A percentile compares a stretch with the other conserved stretches of the same genome.
Conservation (phyloP, 2,113 vertebrate genomes). For the Nansenia antarctica region DNA sequence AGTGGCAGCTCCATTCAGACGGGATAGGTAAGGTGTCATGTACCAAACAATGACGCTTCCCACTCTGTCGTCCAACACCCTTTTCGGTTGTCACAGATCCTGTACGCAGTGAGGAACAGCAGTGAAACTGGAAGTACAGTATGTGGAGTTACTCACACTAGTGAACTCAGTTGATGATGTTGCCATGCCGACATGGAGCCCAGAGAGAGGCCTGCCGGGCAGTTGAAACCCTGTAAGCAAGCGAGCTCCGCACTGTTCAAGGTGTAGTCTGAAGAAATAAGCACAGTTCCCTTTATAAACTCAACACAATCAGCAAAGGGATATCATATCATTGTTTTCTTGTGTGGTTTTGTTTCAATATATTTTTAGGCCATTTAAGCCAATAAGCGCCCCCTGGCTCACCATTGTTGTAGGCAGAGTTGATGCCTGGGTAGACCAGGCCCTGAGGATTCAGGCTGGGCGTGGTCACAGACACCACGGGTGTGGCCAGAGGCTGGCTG, state of each 20-base stretch:
- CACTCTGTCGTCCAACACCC: no score
- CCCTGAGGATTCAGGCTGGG: conserved; percentile 88
- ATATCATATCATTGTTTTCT: no score
- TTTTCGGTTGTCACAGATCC: no score
- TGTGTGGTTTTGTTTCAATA: no score
- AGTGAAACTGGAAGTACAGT: no score
- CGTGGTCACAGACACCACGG: conserved; percentile 91
- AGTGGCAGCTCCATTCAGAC: no score
- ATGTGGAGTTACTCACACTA: conserved; percentile 79
- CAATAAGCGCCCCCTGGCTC: conserved; percentile 48
- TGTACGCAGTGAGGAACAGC: no score
- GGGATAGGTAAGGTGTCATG: no score
- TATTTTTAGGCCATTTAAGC: no score
- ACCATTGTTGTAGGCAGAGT: conserved; percentile 89
- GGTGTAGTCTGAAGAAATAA: conserved; percentile 81
- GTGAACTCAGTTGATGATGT: conserved; percentile 86
- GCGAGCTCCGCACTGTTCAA: conserved; percentile 88
- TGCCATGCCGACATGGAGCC: conserved; percentile 90
- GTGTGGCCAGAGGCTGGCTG: conserved; percentile 86
- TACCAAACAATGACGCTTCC: no score
- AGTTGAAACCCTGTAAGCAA: conserved; percentile 84
- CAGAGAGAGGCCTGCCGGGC: conserved; percentile 81
- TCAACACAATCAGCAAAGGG: not conserved
- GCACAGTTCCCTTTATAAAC: no score
- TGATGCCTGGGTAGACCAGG: conserved; percentile 85